Evolutionary conservation across 92 coral and sea anemone genomes (phyloP), one percentile per base, ranked within the genome.

Genomic region (Umimayanthus kanabou): DNA sequence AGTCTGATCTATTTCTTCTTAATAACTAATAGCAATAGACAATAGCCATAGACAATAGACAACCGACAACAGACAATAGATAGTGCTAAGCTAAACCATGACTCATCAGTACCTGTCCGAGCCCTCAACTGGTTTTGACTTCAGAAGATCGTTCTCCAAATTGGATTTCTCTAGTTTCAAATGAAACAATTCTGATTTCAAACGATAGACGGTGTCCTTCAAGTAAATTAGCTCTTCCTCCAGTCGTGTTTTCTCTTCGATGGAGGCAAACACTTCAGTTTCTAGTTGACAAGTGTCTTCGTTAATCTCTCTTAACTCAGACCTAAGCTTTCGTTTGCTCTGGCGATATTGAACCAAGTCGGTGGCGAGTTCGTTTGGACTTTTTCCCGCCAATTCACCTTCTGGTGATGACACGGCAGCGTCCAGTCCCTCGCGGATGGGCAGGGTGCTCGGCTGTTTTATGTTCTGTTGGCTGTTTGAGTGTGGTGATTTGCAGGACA

Each of bases 241-340:
- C 18, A 95, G 90, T 75, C 93, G 92, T 11, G 98, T 88, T 87
- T 92, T 95, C 76, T 95, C 98, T 78, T 95, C 98, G 94, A 95
- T 95, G 20, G 93, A 93, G 58, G 98, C 94, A 53, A 95, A 95
- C 33, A 95, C 91, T 81, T 95, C 98, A 22, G 94, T 95, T 73
- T 95, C 98, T 71, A 95, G 88, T 66, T 90, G 88, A 9, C 93
- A 89, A 7, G 98, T 95, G 79, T 95, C 98, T 61, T 95, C 98
- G 82, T 91, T 91, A 45, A 90, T 85, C 39, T 95, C 94, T 53
- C 82, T 84, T 8, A 95, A 85, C 86, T 95, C 98, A 74, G 85
- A 89, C 89, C 91, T 95, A 16, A 95, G 86, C 23, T 86, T 89
- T 20, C 77, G 77, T 42, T 83, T 83, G 74, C 87, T 83, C 78